phyloP scores from a whole-genome alignment of 1,140 invertebrate species.

The Heterodera schachtii region DNA sequence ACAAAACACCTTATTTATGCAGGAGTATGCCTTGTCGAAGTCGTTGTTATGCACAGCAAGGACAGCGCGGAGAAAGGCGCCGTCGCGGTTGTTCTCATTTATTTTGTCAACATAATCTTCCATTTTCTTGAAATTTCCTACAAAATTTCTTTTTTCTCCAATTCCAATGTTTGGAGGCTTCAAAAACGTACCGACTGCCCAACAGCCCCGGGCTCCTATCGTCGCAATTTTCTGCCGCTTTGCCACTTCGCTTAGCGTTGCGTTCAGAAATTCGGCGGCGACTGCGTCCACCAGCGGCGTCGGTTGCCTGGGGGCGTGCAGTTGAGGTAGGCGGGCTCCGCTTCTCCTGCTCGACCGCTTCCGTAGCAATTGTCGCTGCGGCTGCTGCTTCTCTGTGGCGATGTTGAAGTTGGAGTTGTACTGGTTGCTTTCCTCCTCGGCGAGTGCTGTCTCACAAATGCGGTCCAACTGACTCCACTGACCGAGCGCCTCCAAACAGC shows the following conservation, averaged over 20 bases:
- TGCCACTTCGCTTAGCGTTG: conserved; percentile 61
- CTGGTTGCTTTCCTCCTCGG: conserved; percentile 29
- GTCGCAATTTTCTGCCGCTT: conserved; percentile 84
- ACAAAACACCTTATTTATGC: conserved; percentile 47
- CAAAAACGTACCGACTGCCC: conserved; percentile 76
- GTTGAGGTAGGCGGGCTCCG: conserved; percentile 9
- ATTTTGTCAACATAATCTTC: conserved; percentile 79
- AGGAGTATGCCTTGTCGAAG: conserved; percentile 73
- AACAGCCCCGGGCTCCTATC: conserved; percentile 88
- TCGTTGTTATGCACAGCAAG: conserved; percentile 84
- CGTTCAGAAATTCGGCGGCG: neutral
- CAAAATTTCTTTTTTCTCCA: conserved; percentile 20
- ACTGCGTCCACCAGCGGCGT: neutral
- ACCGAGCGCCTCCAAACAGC: conserved; percentile 92
- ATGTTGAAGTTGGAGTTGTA: neutral
- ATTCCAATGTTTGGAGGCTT: neutral
- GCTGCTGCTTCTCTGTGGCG: neutral
- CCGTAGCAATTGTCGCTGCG: neutral
- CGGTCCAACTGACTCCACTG: conserved; percentile 78
- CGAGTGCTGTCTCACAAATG: conserved; percentile 39
- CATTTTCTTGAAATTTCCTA: conserved; percentile 83
- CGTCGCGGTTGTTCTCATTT: conserved; percentile 85
- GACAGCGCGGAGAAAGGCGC: conserved; percentile 92
- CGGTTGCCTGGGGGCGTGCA: neutral
- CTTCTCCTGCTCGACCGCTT: neutral